Evolutionary conservation across 2,888 invertebrate species (phyloP).

Genomic region (Trisateles emortualis): DNA sequence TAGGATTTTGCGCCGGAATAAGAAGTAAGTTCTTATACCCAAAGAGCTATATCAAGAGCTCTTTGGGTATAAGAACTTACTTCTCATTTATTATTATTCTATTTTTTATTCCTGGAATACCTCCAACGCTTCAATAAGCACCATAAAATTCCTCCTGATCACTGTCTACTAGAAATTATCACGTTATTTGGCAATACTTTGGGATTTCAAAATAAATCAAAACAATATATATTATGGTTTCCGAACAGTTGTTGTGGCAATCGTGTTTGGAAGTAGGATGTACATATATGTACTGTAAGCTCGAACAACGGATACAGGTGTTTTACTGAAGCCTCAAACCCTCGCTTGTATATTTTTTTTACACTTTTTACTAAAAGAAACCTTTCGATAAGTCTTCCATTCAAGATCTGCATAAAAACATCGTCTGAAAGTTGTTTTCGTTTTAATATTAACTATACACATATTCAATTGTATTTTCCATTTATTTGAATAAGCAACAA

Average conservation of each 20-base stretch:
- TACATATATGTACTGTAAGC: conserved; percentile 31
- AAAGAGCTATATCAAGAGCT: too few species aligned
- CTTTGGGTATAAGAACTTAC: too few species aligned
- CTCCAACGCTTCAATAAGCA: too few species aligned
- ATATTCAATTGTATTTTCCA: conserved; percentile 1
- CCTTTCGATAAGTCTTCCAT: conserved; percentile 40
- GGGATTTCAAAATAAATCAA: background rate
- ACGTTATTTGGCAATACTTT: too few species aligned
- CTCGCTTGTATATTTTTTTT: conserved; percentile 59
- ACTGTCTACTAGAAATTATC: too few species aligned
- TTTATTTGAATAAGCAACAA: background rate
- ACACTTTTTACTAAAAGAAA: conserved; percentile 51
- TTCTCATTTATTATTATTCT: too few species aligned
- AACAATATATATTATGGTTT: conserved; percentile 1
- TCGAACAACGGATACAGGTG: conserved; percentile 77
- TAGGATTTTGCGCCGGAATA: too few species aligned
- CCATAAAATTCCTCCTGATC: too few species aligned
- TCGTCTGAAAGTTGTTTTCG: conserved; percentile 20
- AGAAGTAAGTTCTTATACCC: too few species aligned
- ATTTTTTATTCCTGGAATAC: too few species aligned
- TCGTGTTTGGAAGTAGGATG: conserved; percentile 16
- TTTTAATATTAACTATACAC: background rate
- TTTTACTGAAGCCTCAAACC: conserved; percentile 66
- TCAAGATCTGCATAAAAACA: conserved; percentile 29
- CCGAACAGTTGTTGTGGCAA: background rate